Evolutionary conservation across 30 jellyfish, hydroid and myxozoan genomes (phyloP).

Genomic region (Pseudorhiza aurosa): DNA sequence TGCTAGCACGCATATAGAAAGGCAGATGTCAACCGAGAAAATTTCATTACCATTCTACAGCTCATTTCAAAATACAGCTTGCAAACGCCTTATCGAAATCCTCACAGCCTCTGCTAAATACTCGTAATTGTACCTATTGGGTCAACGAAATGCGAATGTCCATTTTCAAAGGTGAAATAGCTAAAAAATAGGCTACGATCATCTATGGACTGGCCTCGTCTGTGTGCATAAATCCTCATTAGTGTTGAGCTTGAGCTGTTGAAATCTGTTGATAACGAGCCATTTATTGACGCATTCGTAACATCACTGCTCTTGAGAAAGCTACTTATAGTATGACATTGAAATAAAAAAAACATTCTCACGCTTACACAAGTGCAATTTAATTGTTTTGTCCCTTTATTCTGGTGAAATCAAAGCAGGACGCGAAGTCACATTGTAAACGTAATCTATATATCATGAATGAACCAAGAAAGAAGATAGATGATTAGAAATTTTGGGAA

Average conservation of each 20-base stretch:
- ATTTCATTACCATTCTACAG: slow-evolving; percentile 23
- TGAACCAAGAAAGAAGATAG: too few relatives aligned
- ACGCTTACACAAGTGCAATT: neutral
- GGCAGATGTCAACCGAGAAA: slow-evolving; percentile 38
- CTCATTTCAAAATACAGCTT: too few relatives aligned
- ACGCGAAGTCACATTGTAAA: too few relatives aligned
- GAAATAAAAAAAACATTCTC: too few relatives aligned
- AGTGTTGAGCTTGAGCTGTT: slow-evolving; percentile 41
- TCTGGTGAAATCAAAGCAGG: slow-evolving; percentile 15
- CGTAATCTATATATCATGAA: too few relatives aligned
- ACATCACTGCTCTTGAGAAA: too few relatives aligned
- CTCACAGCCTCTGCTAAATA: slow-evolving; percentile 29
- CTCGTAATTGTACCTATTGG: slow-evolving; percentile 18
- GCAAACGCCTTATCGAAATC: too few relatives aligned
- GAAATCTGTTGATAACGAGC: slow-evolving; percentile 28
- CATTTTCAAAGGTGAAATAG: slow-evolving; percentile 20
- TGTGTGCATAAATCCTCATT: slow-evolving; percentile 57
- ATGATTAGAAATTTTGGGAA: too few relatives aligned
- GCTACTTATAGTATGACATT: slow-evolving; percentile 18
- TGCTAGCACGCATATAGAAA: too few relatives aligned
- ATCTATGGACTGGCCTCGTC: slow-evolving; percentile 38
- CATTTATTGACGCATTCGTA: slow-evolving; percentile 56
- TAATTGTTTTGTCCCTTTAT: neutral
- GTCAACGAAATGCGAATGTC: slow-evolving; percentile 25
- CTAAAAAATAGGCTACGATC: slow-evolving; percentile 20